Base-by-base conservation (phyloP, 35 echinoderm and acorn worm species). In the Diadema setosum region DNA sequence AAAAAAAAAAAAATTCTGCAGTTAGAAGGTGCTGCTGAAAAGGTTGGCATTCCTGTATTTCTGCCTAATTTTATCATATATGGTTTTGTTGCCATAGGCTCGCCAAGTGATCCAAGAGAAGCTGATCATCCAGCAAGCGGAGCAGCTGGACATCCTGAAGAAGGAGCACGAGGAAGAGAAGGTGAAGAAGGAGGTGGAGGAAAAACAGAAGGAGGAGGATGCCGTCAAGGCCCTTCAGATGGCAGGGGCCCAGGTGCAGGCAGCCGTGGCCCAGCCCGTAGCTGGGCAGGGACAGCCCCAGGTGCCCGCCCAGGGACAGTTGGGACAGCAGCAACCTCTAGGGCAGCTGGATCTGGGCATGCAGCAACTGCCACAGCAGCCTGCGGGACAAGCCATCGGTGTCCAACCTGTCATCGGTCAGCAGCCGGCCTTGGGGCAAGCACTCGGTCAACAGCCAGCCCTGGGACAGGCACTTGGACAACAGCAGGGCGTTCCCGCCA, bases 161-260 rank as follows among this genome's bases (percentile, higher is more conserved):
- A 49, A 73, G n/a, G 61, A 87, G 32, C 85, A 87, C 16, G n/a
- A 87, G n/a, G 65, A 74, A 59, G 82, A 84, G 37, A 84, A 63
- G 48, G 45, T 36, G 17, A 55, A 8, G 16, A 52, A 84, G 5
- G 82, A 84, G 32, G 16, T 80, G 39, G 37, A 36, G 25, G 34
- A 42, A 81, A 9, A 29, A 84, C 82, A 45, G 21, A 52, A 85
- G 57, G 55, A 85, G 55, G 20, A 67, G 83, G 52, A 31, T 30
- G 32, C 11, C 14, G 5, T 35, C 50, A 32, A 33, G 30, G 40
- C 20, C 52, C 58, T 42, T 46, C 82, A 84, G 82, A 29, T n/a
- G 57, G n/a, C 57, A 23, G 57, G 57, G 57, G 5, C 30, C n/a
- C 9, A 5, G 30, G 2, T 73, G 67, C 73, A 78, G 20, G 34